phyloP scores from a whole-genome alignment of 2,113 vertebrate species.

The Bambusicola thoracicus region DNA sequence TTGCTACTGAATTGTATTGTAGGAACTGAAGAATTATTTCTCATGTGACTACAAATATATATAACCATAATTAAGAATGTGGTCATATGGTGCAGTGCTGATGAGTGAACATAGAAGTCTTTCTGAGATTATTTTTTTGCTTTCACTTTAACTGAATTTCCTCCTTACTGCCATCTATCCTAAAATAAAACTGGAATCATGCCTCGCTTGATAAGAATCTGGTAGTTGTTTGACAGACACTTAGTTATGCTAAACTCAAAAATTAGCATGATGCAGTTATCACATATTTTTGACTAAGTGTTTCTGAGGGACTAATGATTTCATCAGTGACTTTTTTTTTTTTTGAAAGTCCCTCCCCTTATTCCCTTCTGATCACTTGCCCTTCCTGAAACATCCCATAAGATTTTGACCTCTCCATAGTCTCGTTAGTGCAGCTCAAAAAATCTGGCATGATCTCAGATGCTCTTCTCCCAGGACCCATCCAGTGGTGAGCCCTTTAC shows the following conservation, averaged over 20 bases:
- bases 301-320: background rate
- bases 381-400: background rate
- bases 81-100: background rate
- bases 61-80: background rate
- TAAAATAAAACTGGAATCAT: background rate
- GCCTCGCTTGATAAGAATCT: background rate
- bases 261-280: fast-evolving
- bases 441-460: background rate
- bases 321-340: background rate
- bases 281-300: background rate
- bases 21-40: background rate
- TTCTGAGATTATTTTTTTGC: background rate
- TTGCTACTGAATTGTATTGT: background rate
- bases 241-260: background rate
- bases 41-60: background rate
- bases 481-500: background rate
- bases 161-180: background rate
- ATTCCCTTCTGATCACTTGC: background rate
- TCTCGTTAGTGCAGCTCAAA: background rate
- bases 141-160: background rate
- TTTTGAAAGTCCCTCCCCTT: background rate
- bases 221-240: background rate
- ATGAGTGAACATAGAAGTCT: background rate
- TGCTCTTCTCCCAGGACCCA: background rate
- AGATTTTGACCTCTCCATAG: background rate